phyloP scores from a whole-genome alignment of 1,140 invertebrate species.

The Achatina immaculata region DNA sequence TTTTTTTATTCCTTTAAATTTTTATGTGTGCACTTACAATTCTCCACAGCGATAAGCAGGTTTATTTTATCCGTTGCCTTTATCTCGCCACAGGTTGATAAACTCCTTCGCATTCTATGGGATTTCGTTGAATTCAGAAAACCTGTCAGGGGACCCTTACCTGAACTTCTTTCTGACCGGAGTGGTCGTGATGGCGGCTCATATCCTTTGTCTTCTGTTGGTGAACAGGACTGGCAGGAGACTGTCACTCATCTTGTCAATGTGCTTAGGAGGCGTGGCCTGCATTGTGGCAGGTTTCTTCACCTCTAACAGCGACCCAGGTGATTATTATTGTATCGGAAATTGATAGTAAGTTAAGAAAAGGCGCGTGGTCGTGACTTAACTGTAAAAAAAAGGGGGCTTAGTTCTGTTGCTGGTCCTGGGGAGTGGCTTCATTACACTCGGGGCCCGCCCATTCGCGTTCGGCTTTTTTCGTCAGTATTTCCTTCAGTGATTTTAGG shows the following conservation, averaged over 20 bases:
- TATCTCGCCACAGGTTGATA: slow-evolving; percentile 76
- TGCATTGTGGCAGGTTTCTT: slow-evolving; percentile 47
- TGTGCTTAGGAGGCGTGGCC: slow-evolving; percentile 55
- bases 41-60: too few species aligned
- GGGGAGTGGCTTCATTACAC: too few species aligned
- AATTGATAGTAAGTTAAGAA: too few species aligned
- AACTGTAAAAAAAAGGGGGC: too few species aligned
- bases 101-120: slow-evolving; percentile 75
- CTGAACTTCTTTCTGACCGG: slow-evolving; percentile 70
- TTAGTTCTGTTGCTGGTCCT: too few species aligned
- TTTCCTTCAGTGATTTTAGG: too few species aligned
- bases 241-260: slow-evolving; percentile 44
- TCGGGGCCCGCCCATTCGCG: too few species aligned
- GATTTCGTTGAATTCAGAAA: slow-evolving; percentile 73
- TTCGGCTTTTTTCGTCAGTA: too few species aligned
- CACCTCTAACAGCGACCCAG: neutral
- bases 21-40: too few species aligned
- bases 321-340: too few species aligned
- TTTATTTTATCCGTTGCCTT: neutral
- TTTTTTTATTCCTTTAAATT: too few species aligned
- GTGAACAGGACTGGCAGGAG: slow-evolving; percentile 54
- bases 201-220: slow-evolving; percentile 75
- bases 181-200: slow-evolving; percentile 82
- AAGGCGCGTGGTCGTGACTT: too few species aligned
- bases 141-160: slow-evolving; percentile 57